A percentile compares a stretch with the other conserved stretches of the same genome.
Conservation (phyloP, 2,888 invertebrate species). For the Nipponacmea schrenckii region DNA sequence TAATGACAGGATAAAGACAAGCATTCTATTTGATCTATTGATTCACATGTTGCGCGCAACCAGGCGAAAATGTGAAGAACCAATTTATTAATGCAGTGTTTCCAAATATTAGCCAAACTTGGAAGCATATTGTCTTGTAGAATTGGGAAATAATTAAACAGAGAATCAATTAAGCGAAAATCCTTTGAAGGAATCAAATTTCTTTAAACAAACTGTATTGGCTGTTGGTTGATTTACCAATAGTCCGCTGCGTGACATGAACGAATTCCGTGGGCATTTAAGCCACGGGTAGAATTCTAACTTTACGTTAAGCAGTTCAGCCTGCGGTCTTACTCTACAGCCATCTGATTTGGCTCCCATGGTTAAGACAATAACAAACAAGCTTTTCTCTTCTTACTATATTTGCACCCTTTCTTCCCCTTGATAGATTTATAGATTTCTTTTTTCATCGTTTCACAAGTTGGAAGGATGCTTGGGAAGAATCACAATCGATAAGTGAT, state of each 20-base stretch:
- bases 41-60: background rate
- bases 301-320: conserved; percentile 1
- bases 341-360: conserved; percentile 29
- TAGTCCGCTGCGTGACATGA: conserved; percentile 8
- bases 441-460: conserved; percentile 18
- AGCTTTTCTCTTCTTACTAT: conserved; percentile 17
- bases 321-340: background rate
- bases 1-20: no score
- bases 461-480: conserved; percentile 19
- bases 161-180: conserved; percentile 15
- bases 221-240: background rate
- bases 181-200: conserved; percentile 13
- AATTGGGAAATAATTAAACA: conserved; percentile 18
- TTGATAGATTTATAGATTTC: conserved; percentile 34
- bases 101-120: conserved; percentile 6
- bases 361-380: conserved; percentile 31
- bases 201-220: conserved; percentile 11
- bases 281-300: background rate
- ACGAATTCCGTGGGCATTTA: conserved; percentile 2
- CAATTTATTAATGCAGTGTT: conserved; percentile 8
- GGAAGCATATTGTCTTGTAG: conserved; percentile 3
- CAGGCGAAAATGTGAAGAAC: background rate
- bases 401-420: conserved; percentile 29
- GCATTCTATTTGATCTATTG: conserved; percentile 1
- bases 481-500: conserved; percentile 24